Base-by-base conservation (phyloP, 2,888 invertebrate genomes). In the Stenolophus ochropezus region DNA sequence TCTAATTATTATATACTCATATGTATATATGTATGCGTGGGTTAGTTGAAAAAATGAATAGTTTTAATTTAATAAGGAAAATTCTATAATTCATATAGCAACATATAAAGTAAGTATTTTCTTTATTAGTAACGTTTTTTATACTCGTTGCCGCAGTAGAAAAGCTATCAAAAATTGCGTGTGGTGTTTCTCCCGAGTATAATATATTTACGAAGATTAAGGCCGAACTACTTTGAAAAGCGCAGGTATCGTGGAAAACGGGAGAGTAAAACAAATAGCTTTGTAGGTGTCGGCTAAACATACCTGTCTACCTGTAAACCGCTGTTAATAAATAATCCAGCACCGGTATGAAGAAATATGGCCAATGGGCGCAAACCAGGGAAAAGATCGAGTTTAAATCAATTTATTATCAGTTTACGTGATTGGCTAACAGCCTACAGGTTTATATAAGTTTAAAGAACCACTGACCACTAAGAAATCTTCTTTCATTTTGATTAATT, bases 401-500 rank as follows among this genome's bases (percentile, higher is more conserved):
- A 69, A 69, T 69, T 69, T 69, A 69, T 69, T 69, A 69, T 69
- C 65, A 42, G n/a, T 27, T 69, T 69, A 69, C 33, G 65, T 69
- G 65, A 69, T 69, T 69, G 33, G 18, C 16, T 33, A n/a, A 42
- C 33, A 42, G 33, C 65, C 65, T 27, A 69, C 65, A 33, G 65
- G 27, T 69, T 27, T 69, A 69, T 69, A 16, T 69, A 69, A 69
- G 27, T 69, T 69, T 69, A 27, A 69, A 33, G 20, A 69, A 33
- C 18, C 27, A 42, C 27, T 16, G 27, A 69, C 65, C 56, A 56
- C 18, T 20, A 20, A 8, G 1, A 20, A 11, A 2, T 23, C 25
- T 61, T 23, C 61, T 21, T 23, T 23, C 61, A 49, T 42, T 73
- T 73, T 80, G 80, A 80, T 80, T 80, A 80, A 80, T 80, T 80